Base-by-base conservation (phyloP, 2,797 vertebrate genomes). In the Champsocephalus gunnari region DNA sequence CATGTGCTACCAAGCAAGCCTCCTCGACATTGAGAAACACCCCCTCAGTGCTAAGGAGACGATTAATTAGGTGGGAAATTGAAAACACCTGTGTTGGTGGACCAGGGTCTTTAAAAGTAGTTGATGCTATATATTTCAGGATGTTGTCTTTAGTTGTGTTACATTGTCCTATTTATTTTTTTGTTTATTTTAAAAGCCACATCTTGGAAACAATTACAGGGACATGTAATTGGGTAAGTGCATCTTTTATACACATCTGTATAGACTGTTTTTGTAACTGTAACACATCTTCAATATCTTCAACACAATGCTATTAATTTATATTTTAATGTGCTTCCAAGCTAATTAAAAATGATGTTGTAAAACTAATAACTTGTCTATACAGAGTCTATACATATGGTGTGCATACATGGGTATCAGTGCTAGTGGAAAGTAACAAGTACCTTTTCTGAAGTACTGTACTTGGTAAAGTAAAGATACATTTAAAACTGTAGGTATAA, bases 21-120 rank as follows among this genome's bases (percentile, higher is more conserved):
- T 28, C 28, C 28, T 28, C 28, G 4, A 28, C 28, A 28, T 28
- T 28, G 28, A 28, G 28, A 28, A 28, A 28, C 4, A 28, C 4
- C 28, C 28, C 45, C 47, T 21, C 8, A 3, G 41, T 38, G 38
- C 67, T 43, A 47, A 71, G 53, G 21, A 16, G n/a, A 75, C 4
- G 45, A 65, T 12, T 54, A 19, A 75, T 65, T 41, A 32, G 19
- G 48, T 9, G 71, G 48, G 17, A 57, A 41, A 75, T 10, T 64
- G 12, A 19, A 62, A 72, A 70, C 53, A 53, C 2, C n/a, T 62
- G 60, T 65, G 62, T 48, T 5, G 8, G 3, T 64, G 32, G 41
- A 56, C n/a, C 10, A 57, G 17, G 16, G 5, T 28, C 9, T 49
- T 54, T 21, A 10, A 50, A 53, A 66, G 53, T 2, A 17, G 7